Evolutionary conservation across 2,888 invertebrate species (phyloP).

Genomic region (Elmis aenea): DNA sequence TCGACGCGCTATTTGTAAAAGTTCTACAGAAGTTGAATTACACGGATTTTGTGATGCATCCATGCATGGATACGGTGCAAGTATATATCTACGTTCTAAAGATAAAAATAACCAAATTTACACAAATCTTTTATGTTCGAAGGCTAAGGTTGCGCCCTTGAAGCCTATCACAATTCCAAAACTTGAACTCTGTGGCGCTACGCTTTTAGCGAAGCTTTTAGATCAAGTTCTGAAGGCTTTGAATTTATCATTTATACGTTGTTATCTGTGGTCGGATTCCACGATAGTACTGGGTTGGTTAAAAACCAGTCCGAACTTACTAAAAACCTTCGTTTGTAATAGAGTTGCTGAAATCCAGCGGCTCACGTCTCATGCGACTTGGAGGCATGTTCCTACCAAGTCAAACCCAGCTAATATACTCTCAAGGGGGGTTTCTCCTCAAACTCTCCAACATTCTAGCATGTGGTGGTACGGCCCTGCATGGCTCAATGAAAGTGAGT

Average conservation of each 20-base stretch:
- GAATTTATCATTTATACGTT: too few species aligned
- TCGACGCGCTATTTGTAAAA: slow-evolving; percentile 7
- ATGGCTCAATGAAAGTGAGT: slow-evolving; percentile 9
- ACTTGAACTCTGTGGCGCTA: slow-evolving; percentile 23
- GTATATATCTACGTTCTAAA: slow-evolving; percentile 18
- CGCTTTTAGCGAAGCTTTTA: slow-evolving; percentile 15
- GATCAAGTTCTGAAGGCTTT: slow-evolving; percentile 15
- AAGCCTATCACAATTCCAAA: slow-evolving; percentile 21
- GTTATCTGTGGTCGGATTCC: slow-evolving; percentile 23
- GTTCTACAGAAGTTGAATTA: slow-evolving; percentile 13
- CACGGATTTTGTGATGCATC: slow-evolving; percentile 28
- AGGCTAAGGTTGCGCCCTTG: slow-evolving; percentile 24
- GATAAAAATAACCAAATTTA: slow-evolving; percentile 3
- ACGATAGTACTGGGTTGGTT: slow-evolving; percentile 23
- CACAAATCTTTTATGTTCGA: slow-evolving; percentile 18
- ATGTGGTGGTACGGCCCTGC: slow-evolving; percentile 23
- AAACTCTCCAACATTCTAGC: slow-evolving; percentile 6
- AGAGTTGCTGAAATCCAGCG: slow-evolving; percentile 21
- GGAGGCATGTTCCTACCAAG: slow-evolving; percentile 21
- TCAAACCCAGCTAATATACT: slow-evolving; percentile 22
- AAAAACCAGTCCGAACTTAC: slow-evolving; percentile 10
- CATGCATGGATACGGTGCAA: slow-evolving; percentile 22
- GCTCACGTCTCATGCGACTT: slow-evolving; percentile 8
- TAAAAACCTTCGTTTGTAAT: slow-evolving; percentile 22
- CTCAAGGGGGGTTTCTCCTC: slow-evolving; percentile 14